Conservation (phyloP, 2,113 vertebrate genomes). For the Trochalopteron elliotii region DNA sequence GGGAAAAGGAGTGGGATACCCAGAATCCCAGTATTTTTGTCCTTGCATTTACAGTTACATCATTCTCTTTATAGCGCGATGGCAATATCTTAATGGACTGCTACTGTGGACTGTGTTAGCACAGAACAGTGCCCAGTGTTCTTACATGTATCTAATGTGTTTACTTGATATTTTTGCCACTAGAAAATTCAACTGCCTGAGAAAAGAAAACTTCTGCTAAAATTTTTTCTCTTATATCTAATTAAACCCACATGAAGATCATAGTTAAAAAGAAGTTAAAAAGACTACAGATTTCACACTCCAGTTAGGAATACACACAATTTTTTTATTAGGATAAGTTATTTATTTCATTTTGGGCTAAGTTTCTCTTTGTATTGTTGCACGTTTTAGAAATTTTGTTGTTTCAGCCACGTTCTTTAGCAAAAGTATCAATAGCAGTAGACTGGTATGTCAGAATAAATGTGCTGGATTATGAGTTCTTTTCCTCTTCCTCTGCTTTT, state of each 20-base stretch:
- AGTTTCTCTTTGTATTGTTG: not conserved
- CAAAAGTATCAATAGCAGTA: not conserved
- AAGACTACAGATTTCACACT: not conserved
- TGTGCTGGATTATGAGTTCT: not conserved
- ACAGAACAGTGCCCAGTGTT: not conserved
- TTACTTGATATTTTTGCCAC: not conserved
- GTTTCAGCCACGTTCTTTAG: not conserved
- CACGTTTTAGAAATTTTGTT: not conserved
- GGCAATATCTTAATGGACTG: not conserved
- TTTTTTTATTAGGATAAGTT: not conserved
- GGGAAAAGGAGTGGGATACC: not conserved
- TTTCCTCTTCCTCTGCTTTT: not conserved
- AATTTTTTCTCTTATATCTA: not conserved
- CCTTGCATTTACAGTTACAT: not conserved
- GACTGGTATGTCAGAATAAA: not conserved
- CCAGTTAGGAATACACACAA: not conserved
- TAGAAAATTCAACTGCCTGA: not conserved
- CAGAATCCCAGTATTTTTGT: not conserved
- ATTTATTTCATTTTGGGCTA: not conserved
- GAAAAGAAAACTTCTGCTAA: not conserved
- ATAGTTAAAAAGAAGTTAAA: not conserved
- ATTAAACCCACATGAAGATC: not conserved
- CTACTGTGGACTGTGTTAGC: not conserved
- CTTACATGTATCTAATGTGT: not conserved
- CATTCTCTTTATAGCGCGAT: not conserved